Conservation (phyloP, 1,140 invertebrate species). For the Drosophila fuyamai region DNA sequence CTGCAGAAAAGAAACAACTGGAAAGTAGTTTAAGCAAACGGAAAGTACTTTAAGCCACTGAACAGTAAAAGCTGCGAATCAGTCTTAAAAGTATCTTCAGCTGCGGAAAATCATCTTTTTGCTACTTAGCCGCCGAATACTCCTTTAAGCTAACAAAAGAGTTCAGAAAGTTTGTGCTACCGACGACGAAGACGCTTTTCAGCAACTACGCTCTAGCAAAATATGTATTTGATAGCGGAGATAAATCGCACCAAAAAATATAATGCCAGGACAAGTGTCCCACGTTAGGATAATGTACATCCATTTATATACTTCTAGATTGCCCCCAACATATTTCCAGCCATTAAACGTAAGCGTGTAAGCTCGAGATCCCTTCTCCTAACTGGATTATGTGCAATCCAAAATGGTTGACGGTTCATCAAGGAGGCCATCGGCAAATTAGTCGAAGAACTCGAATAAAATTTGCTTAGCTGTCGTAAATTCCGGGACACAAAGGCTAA, state of each 20-base stretch:
- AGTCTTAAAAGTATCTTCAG: constrained; percentile 23
- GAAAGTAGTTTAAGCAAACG: constrained; percentile 19
- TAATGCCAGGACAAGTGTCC: neutral
- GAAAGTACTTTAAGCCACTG: constrained; percentile 23
- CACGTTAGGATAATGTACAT: neutral
- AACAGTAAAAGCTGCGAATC: constrained; percentile 14
- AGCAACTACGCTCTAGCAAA: neutral
- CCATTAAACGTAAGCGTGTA: constrained; percentile 24
- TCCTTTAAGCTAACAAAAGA: constrained; percentile 20
- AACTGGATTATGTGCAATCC: constrained; percentile 37
- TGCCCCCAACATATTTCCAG: constrained; percentile 23
- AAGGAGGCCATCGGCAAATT: constrained; percentile 46
- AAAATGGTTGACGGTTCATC: constrained; percentile 38
- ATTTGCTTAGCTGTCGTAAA: constrained; percentile 54
- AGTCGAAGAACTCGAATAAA: constrained; percentile 33
- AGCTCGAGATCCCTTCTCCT: neutral
- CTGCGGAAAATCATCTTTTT: constrained; percentile 28
- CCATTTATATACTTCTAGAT: constrained; percentile 2
- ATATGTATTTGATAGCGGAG: constrained; percentile 12
- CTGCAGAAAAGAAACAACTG: neutral
- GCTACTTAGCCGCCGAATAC: constrained; percentile 9
- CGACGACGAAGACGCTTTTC: neutral
- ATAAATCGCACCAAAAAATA: constrained; percentile 8
- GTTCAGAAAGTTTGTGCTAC: constrained; percentile 12
- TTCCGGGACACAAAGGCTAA: constrained; percentile 45